Evolutionary conservation across 2,888 invertebrate species (phyloP), one percentile per base, ranked within the genome.

Genomic region (Lordiphosa fenestrarum): DNA sequence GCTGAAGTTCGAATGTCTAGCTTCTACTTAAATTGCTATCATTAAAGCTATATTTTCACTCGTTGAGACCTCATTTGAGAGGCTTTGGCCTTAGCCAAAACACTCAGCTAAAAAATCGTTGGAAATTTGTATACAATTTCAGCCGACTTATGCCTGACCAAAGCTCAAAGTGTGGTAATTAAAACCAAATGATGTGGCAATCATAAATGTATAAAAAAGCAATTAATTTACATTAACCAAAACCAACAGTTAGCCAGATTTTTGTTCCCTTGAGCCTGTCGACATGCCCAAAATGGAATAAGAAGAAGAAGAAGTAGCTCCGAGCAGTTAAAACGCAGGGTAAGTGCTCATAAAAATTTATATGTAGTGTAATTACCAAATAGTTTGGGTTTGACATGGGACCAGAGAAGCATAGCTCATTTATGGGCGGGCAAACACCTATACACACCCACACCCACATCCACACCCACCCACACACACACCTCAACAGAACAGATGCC

Each of bases 361-460:
- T 60, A 80, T 59, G 84, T 66, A 76, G 66, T 52, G 77, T 81
- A 80, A 83, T 76, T 80, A 81, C 84, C 73, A 83, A 83, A 76
- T 80, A 76, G 73, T 83, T 80, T 30, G 46, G 52, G 38, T 60
- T 10, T 7, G 33, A 46, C 46, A 46, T 15, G 41, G 40, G 39
- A 41, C 39, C 57, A 57, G 62, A 41, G 3, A 30, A 25, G 7
- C 46, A 60, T 25, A 39, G 41, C 23, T 33, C 37, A 37, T 23
- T 40, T 56, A 42, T 19, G 51, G 47, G 10, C 13, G 35, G 12
- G 10, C 57, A 13, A n/a, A 35, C 37, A 51, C 55, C 67, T 36
- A 50, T 60, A 59, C 63, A 71, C 60, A 63, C 10, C 9, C 23
- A 40, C 19, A 36, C 48, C 51, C 42, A 41, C 30, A 44, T n/a